These are phyloP conservation scores for Perca fluviatilis DNA, from an alignment of 2,113 vertebrate genomes.

Conservation along the genomic window DNA sequence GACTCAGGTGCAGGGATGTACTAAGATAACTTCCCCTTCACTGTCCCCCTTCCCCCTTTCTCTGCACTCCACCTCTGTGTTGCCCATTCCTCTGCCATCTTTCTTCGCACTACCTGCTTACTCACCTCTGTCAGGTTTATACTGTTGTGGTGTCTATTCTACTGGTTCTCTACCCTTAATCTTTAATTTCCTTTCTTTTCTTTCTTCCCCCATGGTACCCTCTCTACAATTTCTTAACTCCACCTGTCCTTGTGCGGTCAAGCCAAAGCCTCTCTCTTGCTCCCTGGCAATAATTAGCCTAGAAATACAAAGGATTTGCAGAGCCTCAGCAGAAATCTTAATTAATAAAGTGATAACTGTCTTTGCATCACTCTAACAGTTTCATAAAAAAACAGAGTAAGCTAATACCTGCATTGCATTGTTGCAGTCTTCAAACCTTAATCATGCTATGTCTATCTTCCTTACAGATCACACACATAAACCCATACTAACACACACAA, in stretches of 20 bases:
- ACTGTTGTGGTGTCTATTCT: slow-evolving; percentile 16
- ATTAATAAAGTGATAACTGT: slow-evolving; percentile 36
- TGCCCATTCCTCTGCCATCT: slow-evolving; percentile 22
- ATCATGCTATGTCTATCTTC: neutral
- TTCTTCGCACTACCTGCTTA: slow-evolving; percentile 22
- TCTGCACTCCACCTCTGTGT: slow-evolving; percentile 4
- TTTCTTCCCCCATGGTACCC: neutral
- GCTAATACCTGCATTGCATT: slow-evolving; percentile 4
- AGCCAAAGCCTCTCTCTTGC: slow-evolving; percentile 44
- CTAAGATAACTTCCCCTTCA: slow-evolving; percentile 66
- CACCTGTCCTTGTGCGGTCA: slow-evolving; percentile 25
- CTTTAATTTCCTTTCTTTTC: slow-evolving; percentile 22
- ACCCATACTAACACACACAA: neutral
- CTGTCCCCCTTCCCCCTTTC: slow-evolving; percentile 14
- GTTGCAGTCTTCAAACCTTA: neutral
- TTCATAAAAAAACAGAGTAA: slow-evolving; percentile 22
- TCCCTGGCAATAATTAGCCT: slow-evolving; percentile 32
- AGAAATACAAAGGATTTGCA: slow-evolving; percentile 19
- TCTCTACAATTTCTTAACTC: neutral
- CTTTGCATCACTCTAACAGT: neutral
- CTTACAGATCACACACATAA: slow-evolving; percentile 13
- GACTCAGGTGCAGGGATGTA: slow-evolving; percentile 82
- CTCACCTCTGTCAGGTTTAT: slow-evolving; percentile 17
- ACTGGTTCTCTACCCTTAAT: neutral
- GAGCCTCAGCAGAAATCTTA: slow-evolving; percentile 39